Percentiles rank a stretch among this genome's conserved stretches.
Evolutionary conservation across 1,140 invertebrate genomes (phyloP).

Genomic region (Bombus pyrosoma): DNA sequence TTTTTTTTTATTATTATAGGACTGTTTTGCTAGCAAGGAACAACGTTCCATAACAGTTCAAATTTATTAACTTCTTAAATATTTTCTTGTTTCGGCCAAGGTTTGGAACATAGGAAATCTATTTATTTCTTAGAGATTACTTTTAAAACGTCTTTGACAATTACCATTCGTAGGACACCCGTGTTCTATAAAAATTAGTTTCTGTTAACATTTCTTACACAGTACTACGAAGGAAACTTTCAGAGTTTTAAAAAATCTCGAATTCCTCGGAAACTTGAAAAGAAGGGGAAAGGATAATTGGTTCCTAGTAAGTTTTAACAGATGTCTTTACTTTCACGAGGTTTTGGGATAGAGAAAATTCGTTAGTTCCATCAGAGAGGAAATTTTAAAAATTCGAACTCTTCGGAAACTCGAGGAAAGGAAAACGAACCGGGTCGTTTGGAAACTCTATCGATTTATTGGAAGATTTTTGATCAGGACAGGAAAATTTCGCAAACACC

Average conservation of each 20-base stretch:
- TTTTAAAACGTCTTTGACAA: too few species aligned
- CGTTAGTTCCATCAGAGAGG: too few species aligned
- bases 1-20: neutral
- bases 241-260: neutral
- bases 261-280: neutral
- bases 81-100: too few species aligned
- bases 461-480: neutral
- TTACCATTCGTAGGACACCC: neutral
- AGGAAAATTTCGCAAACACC: slow-evolving; percentile 15
- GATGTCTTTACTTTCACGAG: neutral
- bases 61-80: neutral
- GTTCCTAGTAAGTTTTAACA: neutral
- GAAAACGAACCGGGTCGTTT: too few species aligned
- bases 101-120: too few species aligned
- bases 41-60: too few species aligned
- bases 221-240: neutral
- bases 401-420: neutral
- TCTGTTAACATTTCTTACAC: too few species aligned
- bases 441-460: neutral
- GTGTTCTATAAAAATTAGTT: too few species aligned
- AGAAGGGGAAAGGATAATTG: neutral
- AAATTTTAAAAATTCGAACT: neutral
- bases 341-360: neutral
- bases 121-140: too few species aligned
- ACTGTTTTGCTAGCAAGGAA: neutral